phyloP scores from a whole-genome alignment of 2,113 vertebrate genomes.

The Gnathonemus longibarbis region DNA sequence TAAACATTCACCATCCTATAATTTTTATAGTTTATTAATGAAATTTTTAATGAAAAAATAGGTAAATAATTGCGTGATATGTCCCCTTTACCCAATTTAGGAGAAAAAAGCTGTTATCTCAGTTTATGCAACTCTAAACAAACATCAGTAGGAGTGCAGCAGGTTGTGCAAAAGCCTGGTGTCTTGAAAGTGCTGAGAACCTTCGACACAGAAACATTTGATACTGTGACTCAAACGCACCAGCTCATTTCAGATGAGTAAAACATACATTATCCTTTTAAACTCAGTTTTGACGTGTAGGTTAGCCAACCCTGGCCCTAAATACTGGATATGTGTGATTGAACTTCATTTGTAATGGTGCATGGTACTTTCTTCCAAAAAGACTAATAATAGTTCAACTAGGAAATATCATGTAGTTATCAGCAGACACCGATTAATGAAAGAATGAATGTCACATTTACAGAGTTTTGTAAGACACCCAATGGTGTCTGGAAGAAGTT shows the following conservation, averaged over 20 bases:
- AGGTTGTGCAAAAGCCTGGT: background rate
- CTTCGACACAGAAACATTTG: too few species aligned
- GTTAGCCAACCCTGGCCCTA: background rate
- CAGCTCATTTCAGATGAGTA: background rate
- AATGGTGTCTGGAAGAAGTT: background rate
- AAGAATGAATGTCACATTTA: background rate
- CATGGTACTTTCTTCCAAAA: background rate
- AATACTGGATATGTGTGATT: background rate
- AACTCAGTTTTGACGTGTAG: background rate
- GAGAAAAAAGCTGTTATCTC: background rate
- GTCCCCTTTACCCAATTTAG: background rate
- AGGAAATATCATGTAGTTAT: background rate
- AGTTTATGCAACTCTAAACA: slow-evolving; percentile 6
- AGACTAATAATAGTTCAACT: background rate
- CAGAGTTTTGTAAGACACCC: background rate
- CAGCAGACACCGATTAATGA: background rate
- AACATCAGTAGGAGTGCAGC: background rate
- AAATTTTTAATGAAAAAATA: background rate
- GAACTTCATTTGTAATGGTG: background rate
- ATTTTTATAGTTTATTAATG: background rate
- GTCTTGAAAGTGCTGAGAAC: background rate
- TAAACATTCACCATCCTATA: background rate
- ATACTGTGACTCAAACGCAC: background rate
- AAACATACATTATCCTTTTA: background rate
- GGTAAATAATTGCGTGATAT: background rate